These are phyloP conservation scores for Holacanthus passer DNA, from an alignment of 2,113 vertebrate genomes.

Conservation along the genomic window DNA sequence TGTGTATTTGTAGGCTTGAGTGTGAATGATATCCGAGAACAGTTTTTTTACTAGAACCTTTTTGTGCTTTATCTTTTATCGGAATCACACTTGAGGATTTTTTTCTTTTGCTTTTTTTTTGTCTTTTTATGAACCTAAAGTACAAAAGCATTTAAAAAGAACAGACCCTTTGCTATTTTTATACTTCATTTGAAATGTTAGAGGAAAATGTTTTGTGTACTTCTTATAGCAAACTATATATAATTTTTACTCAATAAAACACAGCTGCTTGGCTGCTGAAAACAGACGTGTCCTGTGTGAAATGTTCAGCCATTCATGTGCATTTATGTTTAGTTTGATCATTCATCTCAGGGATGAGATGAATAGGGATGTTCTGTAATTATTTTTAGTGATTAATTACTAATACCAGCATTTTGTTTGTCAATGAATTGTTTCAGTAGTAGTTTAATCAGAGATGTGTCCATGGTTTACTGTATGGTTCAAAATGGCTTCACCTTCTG, in stretches of 20 bases:
- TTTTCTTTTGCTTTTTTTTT: slow-evolving; percentile 25
- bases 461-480: background rate
- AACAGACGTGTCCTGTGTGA: slow-evolving; percentile 20
- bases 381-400: too few relatives aligned
- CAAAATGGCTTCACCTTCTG: too few relatives aligned
- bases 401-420: background rate
- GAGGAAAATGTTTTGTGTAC: slow-evolving; percentile 61
- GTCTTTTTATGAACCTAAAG: slow-evolving; percentile 23
- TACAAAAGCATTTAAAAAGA: slow-evolving; percentile 44
- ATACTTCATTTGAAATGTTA: slow-evolving; percentile 56
- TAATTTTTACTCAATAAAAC: slow-evolving; percentile 73
- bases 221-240: slow-evolving; percentile 56
- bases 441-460: background rate
- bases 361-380: too few relatives aligned
- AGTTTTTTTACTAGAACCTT: slow-evolving; percentile 3
- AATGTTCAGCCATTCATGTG: background rate
- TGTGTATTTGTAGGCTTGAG: slow-evolving; percentile 36
- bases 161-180: slow-evolving; percentile 67
- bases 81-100: slow-evolving; percentile 15
- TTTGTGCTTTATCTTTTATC: slow-evolving; percentile 29
- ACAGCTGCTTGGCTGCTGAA: slow-evolving; percentile 28
- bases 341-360: background rate
- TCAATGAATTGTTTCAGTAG: too few relatives aligned
- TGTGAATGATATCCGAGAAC: slow-evolving; percentile 30
- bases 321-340: background rate